Conservation (phyloP, 1,140 invertebrate genomes). For the Bicyclus anynana region DNA sequence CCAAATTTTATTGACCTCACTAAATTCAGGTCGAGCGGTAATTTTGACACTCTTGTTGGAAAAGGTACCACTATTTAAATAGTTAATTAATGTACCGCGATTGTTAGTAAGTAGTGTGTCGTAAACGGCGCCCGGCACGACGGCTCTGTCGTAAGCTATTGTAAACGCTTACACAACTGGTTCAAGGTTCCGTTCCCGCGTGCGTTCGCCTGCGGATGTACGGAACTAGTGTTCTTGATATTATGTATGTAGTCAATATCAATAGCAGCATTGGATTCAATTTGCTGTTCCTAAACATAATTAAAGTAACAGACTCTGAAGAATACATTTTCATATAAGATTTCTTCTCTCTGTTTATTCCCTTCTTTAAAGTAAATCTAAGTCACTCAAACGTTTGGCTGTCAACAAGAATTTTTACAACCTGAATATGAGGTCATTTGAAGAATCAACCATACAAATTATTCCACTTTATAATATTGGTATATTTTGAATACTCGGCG, state of each 20-base stretch:
- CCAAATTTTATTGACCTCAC: background rate
- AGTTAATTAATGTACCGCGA: constrained; percentile 16
- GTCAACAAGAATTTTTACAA: too few relatives aligned
- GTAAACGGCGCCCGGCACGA: constrained; percentile 62
- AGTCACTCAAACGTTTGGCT: too few relatives aligned
- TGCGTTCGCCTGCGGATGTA: constrained; percentile 68
- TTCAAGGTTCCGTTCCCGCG: constrained; percentile 69
- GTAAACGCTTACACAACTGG: constrained; percentile 71
- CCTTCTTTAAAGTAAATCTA: too few relatives aligned
- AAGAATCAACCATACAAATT: too few relatives aligned
- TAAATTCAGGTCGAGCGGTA: background rate
- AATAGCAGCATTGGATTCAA: background rate
- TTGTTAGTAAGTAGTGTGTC: constrained; percentile 38
- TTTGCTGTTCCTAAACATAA: background rate
- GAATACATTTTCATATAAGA: background rate
- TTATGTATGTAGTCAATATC: background rate
- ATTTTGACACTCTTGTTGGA: background rate
- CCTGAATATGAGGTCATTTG: too few relatives aligned
- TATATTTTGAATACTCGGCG: too few relatives aligned
- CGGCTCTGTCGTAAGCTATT: constrained; percentile 67
- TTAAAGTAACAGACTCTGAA: background rate
- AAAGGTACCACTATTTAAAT: constrained; percentile 5
- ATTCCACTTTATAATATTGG: too few relatives aligned
- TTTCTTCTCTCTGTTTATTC: background rate
- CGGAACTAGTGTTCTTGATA: constrained; percentile 41